Conservation (phyloP, 1,140 invertebrate genomes). For the Neodiprion virginianus region DNA sequence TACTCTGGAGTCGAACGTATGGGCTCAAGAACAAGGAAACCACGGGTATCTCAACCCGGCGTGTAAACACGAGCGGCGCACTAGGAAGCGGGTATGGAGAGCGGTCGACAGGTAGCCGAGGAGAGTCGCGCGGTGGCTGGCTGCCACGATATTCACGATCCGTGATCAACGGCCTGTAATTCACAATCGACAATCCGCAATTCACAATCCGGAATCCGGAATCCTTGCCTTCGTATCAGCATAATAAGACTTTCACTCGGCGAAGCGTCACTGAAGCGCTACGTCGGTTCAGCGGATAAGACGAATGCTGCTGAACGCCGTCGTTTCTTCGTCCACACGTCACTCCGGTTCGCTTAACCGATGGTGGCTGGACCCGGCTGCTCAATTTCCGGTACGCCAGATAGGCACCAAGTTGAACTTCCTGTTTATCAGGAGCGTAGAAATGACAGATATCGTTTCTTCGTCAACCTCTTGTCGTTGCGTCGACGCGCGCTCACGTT, state of each 20-base stretch:
- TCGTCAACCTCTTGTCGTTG: not conserved
- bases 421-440: not conserved
- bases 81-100: conserved; percentile 4
- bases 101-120: not conserved
- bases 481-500: too few species aligned
- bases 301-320: not conserved
- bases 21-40: not conserved
- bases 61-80: conserved; percentile 6
- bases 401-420: not conserved
- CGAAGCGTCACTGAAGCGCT: not conserved
- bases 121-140: not conserved
- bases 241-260: not conserved
- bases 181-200: not conserved
- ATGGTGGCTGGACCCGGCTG: not conserved
- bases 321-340: not conserved
- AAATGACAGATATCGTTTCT: not conserved
- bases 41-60: not conserved
- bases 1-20: not conserved
- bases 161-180: not conserved
- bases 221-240: not conserved
- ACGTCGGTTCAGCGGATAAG: not conserved
- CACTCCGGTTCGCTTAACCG: not conserved
- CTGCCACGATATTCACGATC: conserved; percentile 4
- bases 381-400: not conserved
- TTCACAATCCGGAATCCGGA: too few species aligned